Base-by-base conservation (phyloP, 2,888 invertebrate species). In the Drosophila sordidula region DNA sequence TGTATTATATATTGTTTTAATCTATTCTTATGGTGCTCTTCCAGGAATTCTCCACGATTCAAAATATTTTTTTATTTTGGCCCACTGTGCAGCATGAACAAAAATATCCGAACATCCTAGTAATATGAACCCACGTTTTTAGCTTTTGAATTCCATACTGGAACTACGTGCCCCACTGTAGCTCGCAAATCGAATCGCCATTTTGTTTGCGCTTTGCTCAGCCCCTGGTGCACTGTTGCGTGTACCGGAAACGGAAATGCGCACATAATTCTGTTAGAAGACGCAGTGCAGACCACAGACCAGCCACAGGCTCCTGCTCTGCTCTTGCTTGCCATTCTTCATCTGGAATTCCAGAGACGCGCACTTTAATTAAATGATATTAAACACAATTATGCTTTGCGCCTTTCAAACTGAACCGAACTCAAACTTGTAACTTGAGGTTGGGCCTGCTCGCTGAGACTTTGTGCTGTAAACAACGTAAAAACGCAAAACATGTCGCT, bases 221-320 rank as follows among this genome's bases (percentile, higher is more conserved):
- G 16, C 42, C n/a, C 49, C 51, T 44, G 58, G 39, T 29, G 71
- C 86, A 70, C 32, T 66, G 62, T 74, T 64, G 74, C 74, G 67
- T 70, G 64, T 65, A 68, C 69, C 73, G 80, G 84, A 84, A 83
- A 75, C 80, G 87, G 89, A 84, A 84, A 80, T 70, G 84, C 75
- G 78, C 75, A 80, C 72, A 84, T 86, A 82, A 82, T 75, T 86
- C 78, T 42, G 70, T 75, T 75, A 80, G 78, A 56, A 70, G 70
- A 75, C 61, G 52, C 41, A 62, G 50, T 51, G 55, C 63, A 39
- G 41, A 44, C 45, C 58, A n/a, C 58, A 26, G 29, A 6, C 12
- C 39, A 41, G 32, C 14, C 56, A n/a, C 22, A 26, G 18, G 12
- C 49, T 29, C 4, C 2, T 11, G 26, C 6, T 42, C 41, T 8